Base-by-base conservation (phyloP, 2,888 invertebrate genomes). In the Hydrotaea cyrtoneurina region DNA sequence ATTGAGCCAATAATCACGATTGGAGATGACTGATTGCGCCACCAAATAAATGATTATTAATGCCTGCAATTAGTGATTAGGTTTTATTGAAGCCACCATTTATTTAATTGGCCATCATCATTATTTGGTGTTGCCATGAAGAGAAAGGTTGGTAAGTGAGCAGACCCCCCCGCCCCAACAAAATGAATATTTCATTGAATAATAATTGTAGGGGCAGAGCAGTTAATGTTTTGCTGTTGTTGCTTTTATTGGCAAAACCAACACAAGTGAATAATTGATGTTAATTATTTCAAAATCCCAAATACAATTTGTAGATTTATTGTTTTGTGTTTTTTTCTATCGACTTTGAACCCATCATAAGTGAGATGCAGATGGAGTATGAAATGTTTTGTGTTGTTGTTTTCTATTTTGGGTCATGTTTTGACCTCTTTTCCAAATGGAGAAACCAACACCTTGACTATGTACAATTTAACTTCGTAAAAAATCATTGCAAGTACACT, bases 21-120 rank as follows among this genome's bases (percentile, higher is more conserved):
- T 31, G 23, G 23, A 59, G 26, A 39, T 78, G 59, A 78, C 71
- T 78, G 78, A 78, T 71, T 78, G 59, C 46, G 23, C 17, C 21
- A 74, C 43, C 46, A 72, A 69, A 73, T 64, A 72, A 64, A 72
- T 72, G 17, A 50, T 53, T 55, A 64, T 72, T 78, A 73, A 78
- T 64, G 39, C 11, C 19, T 64, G 53, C 59, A 72, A 73, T 78
- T 78, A 71, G 78, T 59, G 39, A 73, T 69, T 46, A 39, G 53
- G 53, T 46, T 73, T 69, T 72, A 78, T 78, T 73, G 64, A 78
- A 72, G 23, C 53, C 13, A 77, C 39, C 57, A 39, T 26, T 43
- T 55, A 39, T 57, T 26, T 77, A 66, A 69, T 69, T 77, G 66
- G 7, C 46, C 69, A 69, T 43, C 46, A 53, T 62, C 17, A 78